Conservation (phyloP, 2,888 invertebrate species). For the Plagodis dolabraria region DNA sequence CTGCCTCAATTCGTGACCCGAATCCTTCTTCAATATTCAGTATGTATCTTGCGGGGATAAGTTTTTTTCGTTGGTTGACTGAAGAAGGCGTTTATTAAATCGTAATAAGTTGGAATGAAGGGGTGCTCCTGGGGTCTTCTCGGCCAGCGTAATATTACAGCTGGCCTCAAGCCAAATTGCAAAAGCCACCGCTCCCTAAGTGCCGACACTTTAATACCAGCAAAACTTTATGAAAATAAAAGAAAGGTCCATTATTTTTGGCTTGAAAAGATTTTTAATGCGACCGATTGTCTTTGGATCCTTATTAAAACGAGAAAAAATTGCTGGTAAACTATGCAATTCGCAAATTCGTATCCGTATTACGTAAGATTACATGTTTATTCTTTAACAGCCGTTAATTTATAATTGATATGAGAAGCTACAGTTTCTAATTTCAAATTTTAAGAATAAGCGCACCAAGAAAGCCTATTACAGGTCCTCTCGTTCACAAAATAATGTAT, state of each 20-base stretch:
- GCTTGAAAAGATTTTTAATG: no score
- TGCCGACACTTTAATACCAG: conserved; percentile 66
- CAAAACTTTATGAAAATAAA: conserved; percentile 72
- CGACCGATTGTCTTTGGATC: no score
- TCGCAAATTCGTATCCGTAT: no score
- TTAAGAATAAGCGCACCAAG: no score
- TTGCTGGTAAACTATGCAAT: no score
- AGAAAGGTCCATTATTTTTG: conserved; percentile 44
- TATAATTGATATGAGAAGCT: no score
- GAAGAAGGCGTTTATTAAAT: conserved; percentile 46
- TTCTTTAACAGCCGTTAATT: no score
- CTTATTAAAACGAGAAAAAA: no score
- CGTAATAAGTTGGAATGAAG: conserved; percentile 63
- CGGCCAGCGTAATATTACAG: conserved; percentile 47
- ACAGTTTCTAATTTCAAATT: no score
- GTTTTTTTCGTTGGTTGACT: conserved; percentile 25
- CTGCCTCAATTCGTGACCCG: conserved; percentile 5
- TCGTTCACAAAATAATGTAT: no score
- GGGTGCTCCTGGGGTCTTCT: conserved; percentile 28
- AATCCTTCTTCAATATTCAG: conserved; percentile 20
- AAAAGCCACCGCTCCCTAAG: conserved; percentile 49
- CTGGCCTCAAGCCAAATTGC: conserved; percentile 64
- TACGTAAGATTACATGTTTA: no score
- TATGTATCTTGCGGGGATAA: conserved; percentile 22
- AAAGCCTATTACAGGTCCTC: no score